These are phyloP conservation scores for Mimas tiliae DNA, from an alignment of 2,888 invertebrate species.

Conservation along the genomic window DNA sequence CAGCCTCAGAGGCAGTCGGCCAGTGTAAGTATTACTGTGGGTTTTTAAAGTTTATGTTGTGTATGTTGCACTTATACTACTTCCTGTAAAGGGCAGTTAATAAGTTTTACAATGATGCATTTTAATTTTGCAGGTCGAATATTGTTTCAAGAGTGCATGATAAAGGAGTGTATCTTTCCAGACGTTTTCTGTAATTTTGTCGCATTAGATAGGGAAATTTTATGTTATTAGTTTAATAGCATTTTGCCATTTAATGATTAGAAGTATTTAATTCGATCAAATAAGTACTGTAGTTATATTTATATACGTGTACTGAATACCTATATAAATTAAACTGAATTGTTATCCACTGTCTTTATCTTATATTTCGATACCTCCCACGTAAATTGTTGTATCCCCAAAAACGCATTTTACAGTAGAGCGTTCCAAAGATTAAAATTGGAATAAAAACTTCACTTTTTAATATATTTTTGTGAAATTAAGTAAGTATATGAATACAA, in stretches of 20 bases:
- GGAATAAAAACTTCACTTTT: too few species aligned
- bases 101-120: neutral
- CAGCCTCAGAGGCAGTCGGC: too few species aligned
- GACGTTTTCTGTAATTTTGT: constrained; percentile 2
- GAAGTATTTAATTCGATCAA: neutral
- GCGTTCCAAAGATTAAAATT: too few species aligned
- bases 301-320: constrained; percentile 27
- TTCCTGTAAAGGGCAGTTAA: too few species aligned
- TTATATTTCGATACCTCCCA: too few species aligned
- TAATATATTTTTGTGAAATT: too few species aligned
- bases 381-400: too few species aligned
- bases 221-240: constrained; percentile 17
- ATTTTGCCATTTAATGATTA: neutral
- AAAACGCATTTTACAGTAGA: too few species aligned
- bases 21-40: too few species aligned
- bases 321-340: constrained; percentile 23
- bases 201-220: constrained; percentile 1
- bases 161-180: neutral
- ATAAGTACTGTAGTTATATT: neutral
- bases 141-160: neutral
- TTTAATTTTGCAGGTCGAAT: constrained; percentile 7
- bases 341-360: neutral
- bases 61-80: too few species aligned
- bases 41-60: too few species aligned
- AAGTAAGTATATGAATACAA: too few species aligned